Evolutionary conservation across 2,113 vertebrate species (phyloP), one percentile per base, ranked within the genome.

Genomic region (Gymnarchus niloticus): DNA sequence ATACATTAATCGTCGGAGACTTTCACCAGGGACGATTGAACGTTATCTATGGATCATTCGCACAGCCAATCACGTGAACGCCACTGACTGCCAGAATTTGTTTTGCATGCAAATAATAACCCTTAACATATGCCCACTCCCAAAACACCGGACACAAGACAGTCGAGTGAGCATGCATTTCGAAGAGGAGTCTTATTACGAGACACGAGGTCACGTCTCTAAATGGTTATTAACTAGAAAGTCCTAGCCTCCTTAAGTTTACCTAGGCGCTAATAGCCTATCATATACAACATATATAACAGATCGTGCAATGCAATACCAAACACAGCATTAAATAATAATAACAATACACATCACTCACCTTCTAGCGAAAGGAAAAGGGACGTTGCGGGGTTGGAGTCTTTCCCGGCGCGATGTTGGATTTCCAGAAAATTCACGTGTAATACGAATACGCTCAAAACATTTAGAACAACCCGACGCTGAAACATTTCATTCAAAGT

Each of bases 151-250:
- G 73, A 85, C 57, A 57, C 52, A 84, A 61, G 52, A 86, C 83
- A 85, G 80, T 83, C 49, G 85, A 83, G 88, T 88, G 85, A 88
- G 87, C 88, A 83, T 76, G 84, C 83, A 84, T 89, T 87, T 88
- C 86, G 87, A 85, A 87, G 57, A 90, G 88, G 91, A 89, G 91
- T 90, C 87, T 81, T 37, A 17, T 83, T 89, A 87, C 92, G 88
- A 88, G 87, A 49, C 51, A 83, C 84, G 87, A 89, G 91, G 91
- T 93, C 92, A 91, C 82, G 48, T 88, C 81, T 80, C 84, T 86
- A 51, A 76, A 37, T 85, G 86, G 87, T 87, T 87, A 87, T 89
- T 88, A 89, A 86, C 86, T 33, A 87, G 84, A 41, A 87, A 56
- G 25, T 87, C 87, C 9, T 51, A 86, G 87, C 61, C 81, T 69